Evolutionary conservation across 2,888 invertebrate species (phyloP).

Genomic region (Oeneis ivallda): DNA sequence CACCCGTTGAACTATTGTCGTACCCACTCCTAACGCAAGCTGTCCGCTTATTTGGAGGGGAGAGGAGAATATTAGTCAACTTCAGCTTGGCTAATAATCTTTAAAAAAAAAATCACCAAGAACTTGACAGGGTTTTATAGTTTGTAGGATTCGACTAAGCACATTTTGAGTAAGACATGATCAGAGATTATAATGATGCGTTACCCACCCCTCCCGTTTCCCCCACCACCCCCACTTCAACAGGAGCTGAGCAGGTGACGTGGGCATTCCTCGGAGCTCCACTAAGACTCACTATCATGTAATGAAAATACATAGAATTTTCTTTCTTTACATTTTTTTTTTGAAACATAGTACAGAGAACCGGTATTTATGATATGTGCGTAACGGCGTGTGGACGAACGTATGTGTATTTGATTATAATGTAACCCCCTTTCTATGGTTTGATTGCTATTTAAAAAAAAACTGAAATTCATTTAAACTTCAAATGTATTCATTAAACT

Average conservation of each 20-base stretch:
- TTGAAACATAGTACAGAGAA: slow-evolving; percentile 71
- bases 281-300: slow-evolving; percentile 67
- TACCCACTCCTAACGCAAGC: no score
- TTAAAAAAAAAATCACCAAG: background rate
- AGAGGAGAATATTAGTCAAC: no score
- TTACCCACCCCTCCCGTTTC: slow-evolving; percentile 55
- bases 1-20: no score
- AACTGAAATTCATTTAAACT: no score
- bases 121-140: slow-evolving; percentile 18
- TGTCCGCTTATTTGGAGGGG: no score
- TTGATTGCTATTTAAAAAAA: slow-evolving; percentile 50
- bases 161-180: slow-evolving; percentile 40
- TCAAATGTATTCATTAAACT: background rate
- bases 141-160: slow-evolving; percentile 35
- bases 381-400: slow-evolving; percentile 77
- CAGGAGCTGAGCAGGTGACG: slow-evolving; percentile 60
- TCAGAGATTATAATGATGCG: slow-evolving; percentile 47
- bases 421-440: slow-evolving; percentile 56
- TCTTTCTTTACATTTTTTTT: slow-evolving; percentile 68
- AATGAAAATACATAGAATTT: slow-evolving; percentile 75
- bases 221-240: slow-evolving; percentile 58
- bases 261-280: slow-evolving; percentile 59
- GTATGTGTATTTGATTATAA: slow-evolving; percentile 71
- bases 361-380: slow-evolving; percentile 73
- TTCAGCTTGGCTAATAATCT: background rate